Evolutionary conservation across 2,797 vertebrate genomes (phyloP).

Genomic region (Echiichthys vipera): DNA sequence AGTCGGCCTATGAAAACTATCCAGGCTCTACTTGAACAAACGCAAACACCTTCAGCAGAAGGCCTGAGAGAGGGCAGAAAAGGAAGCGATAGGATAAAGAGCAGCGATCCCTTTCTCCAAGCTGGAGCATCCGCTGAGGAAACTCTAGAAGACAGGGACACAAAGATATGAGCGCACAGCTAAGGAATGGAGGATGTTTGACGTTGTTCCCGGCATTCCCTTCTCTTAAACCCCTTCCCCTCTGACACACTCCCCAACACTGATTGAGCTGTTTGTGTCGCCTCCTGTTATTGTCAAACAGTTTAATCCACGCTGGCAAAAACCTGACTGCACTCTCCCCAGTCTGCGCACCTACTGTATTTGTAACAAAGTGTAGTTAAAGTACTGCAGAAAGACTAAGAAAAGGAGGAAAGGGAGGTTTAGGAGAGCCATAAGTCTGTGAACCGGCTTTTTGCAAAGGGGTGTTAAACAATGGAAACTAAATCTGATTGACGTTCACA

Average conservation of each 20-base stretch:
- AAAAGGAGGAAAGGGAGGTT: conserved; percentile 40
- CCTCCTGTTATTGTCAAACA: conserved; percentile 81
- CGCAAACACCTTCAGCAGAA: conserved; percentile 39
- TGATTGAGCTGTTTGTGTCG: conserved; percentile 77
- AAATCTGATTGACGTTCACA: conserved; percentile 71
- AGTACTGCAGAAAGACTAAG: conserved; percentile 30
- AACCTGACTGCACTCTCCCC: conserved; percentile 23
- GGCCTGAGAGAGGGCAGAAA: conserved; percentile 38
- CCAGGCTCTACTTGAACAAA: conserved; percentile 27
- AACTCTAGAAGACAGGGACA: conserved; percentile 81
- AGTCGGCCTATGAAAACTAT: neutral
- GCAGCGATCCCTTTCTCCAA: conserved; percentile 71
- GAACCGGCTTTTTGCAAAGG: conserved; percentile 34
- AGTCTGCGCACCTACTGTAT: neutral
- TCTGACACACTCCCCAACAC: conserved; percentile 66
- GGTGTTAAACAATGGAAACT: conserved; percentile 67
- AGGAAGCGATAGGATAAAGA: conserved; percentile 71
- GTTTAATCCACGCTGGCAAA: conserved; percentile 44
- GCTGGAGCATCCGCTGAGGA: conserved; percentile 79
- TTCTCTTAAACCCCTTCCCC: conserved; percentile 66
- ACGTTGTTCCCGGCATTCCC: conserved; percentile 81
- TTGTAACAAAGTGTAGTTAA: neutral
- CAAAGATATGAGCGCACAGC: conserved; percentile 84
- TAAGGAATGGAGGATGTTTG: conserved; percentile 90
- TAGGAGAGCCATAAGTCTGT: conserved; percentile 16